Conservation (phyloP, 2,113 vertebrate species). For the Microtus oregoni region DNA sequence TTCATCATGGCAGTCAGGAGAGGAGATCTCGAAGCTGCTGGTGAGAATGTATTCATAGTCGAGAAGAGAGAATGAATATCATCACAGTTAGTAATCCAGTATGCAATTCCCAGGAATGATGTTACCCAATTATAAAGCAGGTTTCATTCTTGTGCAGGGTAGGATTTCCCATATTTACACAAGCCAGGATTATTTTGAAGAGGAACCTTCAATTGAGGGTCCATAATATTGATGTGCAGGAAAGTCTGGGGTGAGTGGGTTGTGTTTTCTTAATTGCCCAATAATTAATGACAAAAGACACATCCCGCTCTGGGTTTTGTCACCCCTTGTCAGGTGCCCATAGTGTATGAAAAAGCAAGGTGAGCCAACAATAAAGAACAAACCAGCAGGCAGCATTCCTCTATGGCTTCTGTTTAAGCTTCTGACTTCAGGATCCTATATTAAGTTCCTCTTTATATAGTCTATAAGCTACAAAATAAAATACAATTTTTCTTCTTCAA, state of each 20-base stretch:
- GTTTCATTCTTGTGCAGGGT: background rate
- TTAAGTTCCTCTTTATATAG: background rate
- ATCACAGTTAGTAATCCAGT: background rate
- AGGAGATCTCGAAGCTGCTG: background rate
- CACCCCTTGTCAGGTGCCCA: fast-evolving
- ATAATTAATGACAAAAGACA: background rate
- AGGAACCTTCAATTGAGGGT: background rate
- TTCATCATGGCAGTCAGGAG: background rate
- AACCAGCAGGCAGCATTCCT: background rate
- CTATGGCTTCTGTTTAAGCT: background rate
- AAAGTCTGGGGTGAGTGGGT: background rate
- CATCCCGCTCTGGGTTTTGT: background rate
- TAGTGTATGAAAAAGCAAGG: background rate
- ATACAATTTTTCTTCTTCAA: too few relatives aligned
- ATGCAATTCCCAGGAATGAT: background rate
- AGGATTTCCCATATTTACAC: background rate
- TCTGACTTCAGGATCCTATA: background rate
- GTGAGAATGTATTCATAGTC: background rate
- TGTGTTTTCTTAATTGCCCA: background rate
- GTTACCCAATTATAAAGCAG: background rate
- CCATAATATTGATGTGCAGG: background rate
- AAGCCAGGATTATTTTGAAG: background rate
- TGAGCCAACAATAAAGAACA: background rate
- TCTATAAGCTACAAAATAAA: too few relatives aligned
- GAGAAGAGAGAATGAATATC: background rate